Conservation (phyloP, 2,113 vertebrate species). For the Nansenia antarctica region DNA sequence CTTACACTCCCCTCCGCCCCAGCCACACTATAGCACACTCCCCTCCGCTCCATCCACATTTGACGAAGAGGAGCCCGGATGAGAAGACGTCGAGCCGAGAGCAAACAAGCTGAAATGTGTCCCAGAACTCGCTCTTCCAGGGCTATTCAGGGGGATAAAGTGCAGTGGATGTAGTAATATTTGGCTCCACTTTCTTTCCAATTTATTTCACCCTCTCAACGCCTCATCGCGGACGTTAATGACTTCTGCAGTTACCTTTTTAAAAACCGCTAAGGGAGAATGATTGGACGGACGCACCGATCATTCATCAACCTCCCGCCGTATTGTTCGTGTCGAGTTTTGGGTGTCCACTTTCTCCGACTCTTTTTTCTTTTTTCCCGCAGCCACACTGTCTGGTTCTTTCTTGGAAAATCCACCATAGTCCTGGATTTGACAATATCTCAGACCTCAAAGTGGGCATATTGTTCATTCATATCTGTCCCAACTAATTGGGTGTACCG, state of each 20-base stretch:
- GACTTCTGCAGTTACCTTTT: slow-evolving; percentile 70
- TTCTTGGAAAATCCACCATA: no score
- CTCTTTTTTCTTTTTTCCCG: no score
- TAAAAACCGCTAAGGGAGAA: slow-evolving; percentile 63
- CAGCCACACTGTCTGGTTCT: no score
- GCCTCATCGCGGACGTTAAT: slow-evolving; percentile 72
- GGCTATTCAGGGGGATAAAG: slow-evolving; percentile 32
- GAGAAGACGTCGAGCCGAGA: no score
- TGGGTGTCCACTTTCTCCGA: no score
- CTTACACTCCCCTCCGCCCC: not conserved
- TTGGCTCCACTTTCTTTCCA: slow-evolving; percentile 61
- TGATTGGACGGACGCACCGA: slow-evolving; percentile 50
- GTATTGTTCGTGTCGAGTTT: slow-evolving; percentile 17
- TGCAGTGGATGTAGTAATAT: slow-evolving; percentile 56
- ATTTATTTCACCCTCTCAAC: slow-evolving; percentile 58
- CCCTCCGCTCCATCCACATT: not conserved
- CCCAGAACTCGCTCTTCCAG: not conserved
- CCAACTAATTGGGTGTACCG: no score
- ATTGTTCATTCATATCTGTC: no score
- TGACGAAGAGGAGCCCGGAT: not conserved
- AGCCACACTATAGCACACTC: not conserved
- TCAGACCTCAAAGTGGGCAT: not conserved
- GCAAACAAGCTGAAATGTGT: not conserved
- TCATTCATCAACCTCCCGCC: slow-evolving; percentile 56
- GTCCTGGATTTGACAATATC: not conserved